These are phyloP conservation scores for Holothuria glaberrima DNA, from an alignment of 35 echinoderm and acorn worm genomes.

Conservation along the genomic window DNA sequence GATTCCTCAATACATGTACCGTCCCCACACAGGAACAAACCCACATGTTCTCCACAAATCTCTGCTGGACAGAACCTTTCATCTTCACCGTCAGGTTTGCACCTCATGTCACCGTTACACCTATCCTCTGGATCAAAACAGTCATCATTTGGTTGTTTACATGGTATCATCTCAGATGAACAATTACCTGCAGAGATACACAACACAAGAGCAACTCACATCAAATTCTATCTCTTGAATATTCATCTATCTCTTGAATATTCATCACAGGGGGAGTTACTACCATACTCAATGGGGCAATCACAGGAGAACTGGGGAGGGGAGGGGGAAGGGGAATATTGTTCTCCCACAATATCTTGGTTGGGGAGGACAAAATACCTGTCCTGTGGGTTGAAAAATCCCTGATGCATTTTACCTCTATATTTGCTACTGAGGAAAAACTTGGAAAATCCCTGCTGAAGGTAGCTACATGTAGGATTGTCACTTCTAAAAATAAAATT, in stretches of 20 bases:
- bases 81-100: slow-evolving; percentile 58
- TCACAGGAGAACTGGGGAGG: too few relatives aligned
- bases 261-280: too few relatives aligned
- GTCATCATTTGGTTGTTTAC: background rate
- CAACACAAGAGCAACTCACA: background rate
- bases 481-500: too few relatives aligned
- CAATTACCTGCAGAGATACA: slow-evolving; percentile 53
- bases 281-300: background rate
- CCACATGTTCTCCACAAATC: slow-evolving; percentile 54
- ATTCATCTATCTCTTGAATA: background rate
- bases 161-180: slow-evolving; percentile 67
- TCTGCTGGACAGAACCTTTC: slow-evolving; percentile 63
- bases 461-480: too few relatives aligned
- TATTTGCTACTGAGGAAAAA: too few relatives aligned
- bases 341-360: too few relatives aligned
- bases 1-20: slow-evolving; percentile 78
- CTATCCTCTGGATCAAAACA: slow-evolving; percentile 68
- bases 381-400: too few relatives aligned
- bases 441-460: too few relatives aligned
- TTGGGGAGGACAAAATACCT: too few relatives aligned
- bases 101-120: slow-evolving; percentile 73
- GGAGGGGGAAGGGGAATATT: too few relatives aligned
- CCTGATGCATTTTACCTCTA: too few relatives aligned
- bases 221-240: background rate
- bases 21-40: slow-evolving; percentile 78